Percentiles rank a stretch among this genome's conserved stretches.
Evolutionary conservation across 2,113 vertebrate genomes (phyloP).

Genomic region (Sceloporus tristichus): DNA sequence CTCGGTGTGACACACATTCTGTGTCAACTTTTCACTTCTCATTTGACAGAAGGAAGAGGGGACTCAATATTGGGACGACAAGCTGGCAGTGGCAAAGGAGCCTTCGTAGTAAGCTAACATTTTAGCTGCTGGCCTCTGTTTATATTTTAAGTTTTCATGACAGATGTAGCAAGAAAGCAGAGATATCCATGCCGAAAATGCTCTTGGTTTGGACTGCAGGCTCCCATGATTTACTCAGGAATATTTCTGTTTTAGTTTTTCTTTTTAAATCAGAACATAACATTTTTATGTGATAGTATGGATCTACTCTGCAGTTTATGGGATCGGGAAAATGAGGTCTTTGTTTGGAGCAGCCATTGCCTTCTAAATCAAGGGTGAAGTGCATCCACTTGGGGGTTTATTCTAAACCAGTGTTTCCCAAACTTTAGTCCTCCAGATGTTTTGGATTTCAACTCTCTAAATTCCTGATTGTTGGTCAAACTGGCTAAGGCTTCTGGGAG

Average conservation of each 20-base stretch:
- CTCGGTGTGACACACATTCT: constrained; percentile 58
- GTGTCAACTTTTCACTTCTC: constrained; percentile 66
- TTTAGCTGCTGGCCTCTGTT: background rate
- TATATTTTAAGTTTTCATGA: background rate
- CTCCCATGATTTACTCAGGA: background rate
- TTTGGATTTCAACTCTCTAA: too few relatives aligned
- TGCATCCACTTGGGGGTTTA: too few relatives aligned
- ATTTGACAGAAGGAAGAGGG: constrained; percentile 49
- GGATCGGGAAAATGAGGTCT: background rate
- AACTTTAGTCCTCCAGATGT: too few relatives aligned
- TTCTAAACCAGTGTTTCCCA: too few relatives aligned
- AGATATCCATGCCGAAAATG: background rate
- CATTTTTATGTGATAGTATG: too few relatives aligned
- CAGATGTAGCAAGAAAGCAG: background rate
- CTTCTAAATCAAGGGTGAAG: too few relatives aligned
- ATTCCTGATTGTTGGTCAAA: too few relatives aligned
- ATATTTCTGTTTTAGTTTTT: too few relatives aligned
- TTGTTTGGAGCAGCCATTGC: background rate
- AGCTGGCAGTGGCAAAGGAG: constrained; percentile 53
- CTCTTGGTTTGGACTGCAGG: background rate
- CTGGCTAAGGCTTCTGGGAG: too few relatives aligned
- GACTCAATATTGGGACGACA: constrained; percentile 52
- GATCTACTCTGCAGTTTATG: background rate
- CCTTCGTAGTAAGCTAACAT: constrained; percentile 57
- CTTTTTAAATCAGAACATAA: too few relatives aligned